Evolutionary conservation across 2,797 vertebrate species (phyloP).

Genomic region (Mormyrus proboscirostris): DNA sequence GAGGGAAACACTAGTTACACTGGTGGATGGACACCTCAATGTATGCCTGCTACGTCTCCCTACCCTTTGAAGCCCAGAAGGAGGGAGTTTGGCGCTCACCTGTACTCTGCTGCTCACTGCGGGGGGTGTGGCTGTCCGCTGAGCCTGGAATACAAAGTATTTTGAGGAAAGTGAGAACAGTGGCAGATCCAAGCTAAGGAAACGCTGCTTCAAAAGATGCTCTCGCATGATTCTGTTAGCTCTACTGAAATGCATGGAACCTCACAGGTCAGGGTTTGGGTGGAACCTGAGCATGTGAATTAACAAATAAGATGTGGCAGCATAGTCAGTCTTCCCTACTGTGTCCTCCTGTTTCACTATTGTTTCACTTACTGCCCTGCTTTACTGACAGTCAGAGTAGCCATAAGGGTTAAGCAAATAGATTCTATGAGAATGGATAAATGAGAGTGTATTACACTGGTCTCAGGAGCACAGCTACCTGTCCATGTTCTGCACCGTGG

Average conservation of each 20-base stretch:
- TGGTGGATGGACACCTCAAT: not conserved
- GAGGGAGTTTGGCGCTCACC: slow-evolving; percentile 43
- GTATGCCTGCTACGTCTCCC: not conserved
- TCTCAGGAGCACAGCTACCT: not conserved
- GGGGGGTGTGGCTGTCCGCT: slow-evolving; percentile 26
- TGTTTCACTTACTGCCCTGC: not conserved
- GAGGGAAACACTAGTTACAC: not conserved
- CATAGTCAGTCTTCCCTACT: not conserved
- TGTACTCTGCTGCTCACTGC: slow-evolving; percentile 40
- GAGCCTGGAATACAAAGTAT: slow-evolving; percentile 36
- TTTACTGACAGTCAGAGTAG: not conserved
- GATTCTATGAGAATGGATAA: not conserved
- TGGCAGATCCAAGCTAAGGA: not conserved
- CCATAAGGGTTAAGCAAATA: not conserved
- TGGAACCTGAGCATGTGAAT: not conserved
- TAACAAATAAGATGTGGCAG: not conserved
- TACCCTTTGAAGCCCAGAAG: not conserved
- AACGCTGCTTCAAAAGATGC: not conserved
- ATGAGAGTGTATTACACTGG: not conserved
- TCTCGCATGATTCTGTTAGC: not conserved
- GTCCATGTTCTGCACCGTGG: not conserved
- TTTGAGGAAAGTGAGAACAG: not conserved
- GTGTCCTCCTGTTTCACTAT: not conserved
- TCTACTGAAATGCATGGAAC: not conserved
- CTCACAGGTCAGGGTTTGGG: not conserved